Base-by-base conservation (phyloP, 2,888 invertebrate species). In the Unio delphinus region DNA sequence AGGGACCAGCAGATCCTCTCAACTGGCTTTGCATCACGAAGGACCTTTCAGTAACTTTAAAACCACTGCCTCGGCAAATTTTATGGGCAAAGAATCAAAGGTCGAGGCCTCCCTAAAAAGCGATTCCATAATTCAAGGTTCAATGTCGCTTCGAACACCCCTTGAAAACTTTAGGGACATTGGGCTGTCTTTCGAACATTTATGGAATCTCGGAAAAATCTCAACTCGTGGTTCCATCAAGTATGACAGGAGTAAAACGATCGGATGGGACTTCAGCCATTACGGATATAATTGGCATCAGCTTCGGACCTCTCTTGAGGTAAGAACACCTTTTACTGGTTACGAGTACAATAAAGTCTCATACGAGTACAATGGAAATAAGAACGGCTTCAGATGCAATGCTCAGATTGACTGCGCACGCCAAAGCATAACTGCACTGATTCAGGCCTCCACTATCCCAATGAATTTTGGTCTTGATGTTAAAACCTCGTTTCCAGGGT, bases 241-340 rank as follows among this genome's bases (percentile, higher is more conserved):
- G 55, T 80, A 73, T 61, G 69, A 68, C 58, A 68, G 68, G 26
- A 65, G 58, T n/a, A 66, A 71, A 34, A 70, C 57, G n/a, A 61
- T 80, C 3, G 71, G 68, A 23, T 73, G 74, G 11, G 71, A 72
- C 30, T 18, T 79, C 58, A 70, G 72, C 20, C 20, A 28, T 69
- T 45, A 61, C 63, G 3, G 45, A 45, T 45, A 45, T 45, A 45
- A 45, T 45, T 63, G 34, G 57, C 63, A 60, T 55, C 28, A 23
- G 64, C 54, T 23, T 8, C 64, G 6, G 63, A 68, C 60, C 28
- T 55, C 20, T 64, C 64, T 76, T 57, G 75, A 77, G 54, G 30
- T 84, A 1, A 78, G 69, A 65, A 83, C 83, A n/a, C 83, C 84
- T 20, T 80, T 82, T 68, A n/a, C 61, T 34, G 79, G 76, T 17